Base-by-base conservation (phyloP, 2,888 invertebrate genomes). In the Conomelus anceps region DNA sequence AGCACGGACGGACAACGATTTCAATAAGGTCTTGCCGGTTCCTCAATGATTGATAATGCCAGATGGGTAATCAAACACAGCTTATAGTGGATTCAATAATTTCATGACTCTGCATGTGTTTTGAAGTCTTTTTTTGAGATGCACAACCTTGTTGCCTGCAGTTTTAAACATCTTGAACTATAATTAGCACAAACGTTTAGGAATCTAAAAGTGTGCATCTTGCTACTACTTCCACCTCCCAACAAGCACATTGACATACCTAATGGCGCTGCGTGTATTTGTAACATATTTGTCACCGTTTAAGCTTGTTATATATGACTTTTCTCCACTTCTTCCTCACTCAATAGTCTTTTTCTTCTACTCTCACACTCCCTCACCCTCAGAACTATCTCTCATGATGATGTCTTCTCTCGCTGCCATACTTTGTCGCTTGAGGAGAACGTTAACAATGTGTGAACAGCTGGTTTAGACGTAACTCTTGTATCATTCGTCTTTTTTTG, bases 231-330 rank as follows among this genome's bases (percentile, higher is more conserved):
- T 34, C 34, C 11, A 3, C 34, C 34, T n/a, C n/a, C n/a, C n/a
- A n/a, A n/a, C n/a, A 34, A 34, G 13, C 34, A 34, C 17, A 34
- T 17, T 34, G 34, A 34, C 34, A 17, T 34, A 34, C 34, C 34
- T 34, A 34, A 34, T 34, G 13, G 34, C 17, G 34, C 1, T 34
- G 34, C 11, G 34, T 34, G 34, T 34, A 34, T 34, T 34, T 34
- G 34, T 34, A 34, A 86, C 86, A 24, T 20, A 23, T 24, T 24
- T 86, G 86, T 22, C 86, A 86, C 23, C 86, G 23, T 86, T 86
- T 86, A 86, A 86, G 86, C 86, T 86, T 86, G 23, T 86, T 22
- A 86, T 86, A 86, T 24, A 86, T 86, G 86, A 86, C 86, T 86
- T 86, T 86, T 86, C 17, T 22, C 6, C 86, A 20, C 24, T 7